Conservation (phyloP, 1,140 invertebrate species). For the Cydia splendana region DNA sequence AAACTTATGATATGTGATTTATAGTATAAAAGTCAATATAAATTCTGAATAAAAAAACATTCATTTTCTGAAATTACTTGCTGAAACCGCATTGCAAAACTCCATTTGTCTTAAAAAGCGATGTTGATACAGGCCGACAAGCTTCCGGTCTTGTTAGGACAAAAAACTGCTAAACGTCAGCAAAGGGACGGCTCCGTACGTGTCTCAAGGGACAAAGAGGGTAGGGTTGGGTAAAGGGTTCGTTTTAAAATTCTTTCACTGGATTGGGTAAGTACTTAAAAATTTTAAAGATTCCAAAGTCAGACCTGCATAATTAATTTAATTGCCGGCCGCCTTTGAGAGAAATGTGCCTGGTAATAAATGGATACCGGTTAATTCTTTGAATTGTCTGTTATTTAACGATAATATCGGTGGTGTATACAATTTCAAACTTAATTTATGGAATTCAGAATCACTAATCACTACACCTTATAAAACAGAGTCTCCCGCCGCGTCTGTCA, state of each 20-base stretch:
- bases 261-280: conserved; percentile 11
- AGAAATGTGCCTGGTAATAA: neutral
- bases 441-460: neutral
- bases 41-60: no score
- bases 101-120: neutral
- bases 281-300: conserved; percentile 15
- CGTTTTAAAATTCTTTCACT: neutral
- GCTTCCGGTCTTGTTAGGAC: conserved; percentile 3
- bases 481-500: no score
- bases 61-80: neutral
- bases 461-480: no score
- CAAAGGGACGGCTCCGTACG: conserved; percentile 9
- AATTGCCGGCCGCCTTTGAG: neutral
- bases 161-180: conserved; percentile 27
- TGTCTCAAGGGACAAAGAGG: conserved; percentile 6
- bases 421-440: no score
- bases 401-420: neutral
- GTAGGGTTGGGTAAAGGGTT: conserved; percentile 10
- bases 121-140: conserved; percentile 23
- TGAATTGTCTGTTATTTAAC: neutral
- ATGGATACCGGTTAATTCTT: conserved; percentile 7
- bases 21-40: no score
- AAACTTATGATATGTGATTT: no score
- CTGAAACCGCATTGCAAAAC: neutral
- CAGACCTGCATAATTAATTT: conserved; percentile 29